Conservation (phyloP, 2,113 vertebrate species). For the Prionailurus viverrinus region DNA sequence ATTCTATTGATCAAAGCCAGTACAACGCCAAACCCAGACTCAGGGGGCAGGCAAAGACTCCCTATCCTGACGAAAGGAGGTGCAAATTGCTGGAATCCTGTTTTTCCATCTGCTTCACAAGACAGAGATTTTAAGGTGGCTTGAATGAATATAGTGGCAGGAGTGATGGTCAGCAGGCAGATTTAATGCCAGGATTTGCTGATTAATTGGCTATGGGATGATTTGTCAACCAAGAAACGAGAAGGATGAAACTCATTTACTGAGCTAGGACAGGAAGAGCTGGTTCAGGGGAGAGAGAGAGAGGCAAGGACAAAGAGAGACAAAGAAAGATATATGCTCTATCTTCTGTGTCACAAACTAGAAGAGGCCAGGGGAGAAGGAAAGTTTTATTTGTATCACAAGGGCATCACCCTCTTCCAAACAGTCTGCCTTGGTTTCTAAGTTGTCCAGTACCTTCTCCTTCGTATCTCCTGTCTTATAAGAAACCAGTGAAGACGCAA, state of each 20-base stretch:
- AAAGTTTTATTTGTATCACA: neutral
- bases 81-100: neutral
- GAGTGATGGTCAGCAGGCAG: neutral
- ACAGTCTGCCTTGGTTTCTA: neutral
- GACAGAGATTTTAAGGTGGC: neutral
- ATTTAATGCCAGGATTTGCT: neutral
- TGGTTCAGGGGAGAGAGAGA: neutral
- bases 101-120: neutral
- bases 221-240: constrained; percentile 12
- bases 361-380: neutral
- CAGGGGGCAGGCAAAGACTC: neutral
- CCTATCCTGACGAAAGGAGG: neutral
- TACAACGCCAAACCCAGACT: neutral
- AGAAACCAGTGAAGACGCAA: neutral
- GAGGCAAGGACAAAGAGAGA: too few relatives aligned
- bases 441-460: neutral
- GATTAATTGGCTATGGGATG: neutral
- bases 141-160: neutral
- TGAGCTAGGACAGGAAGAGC: neutral
- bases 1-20: neutral
- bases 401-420: neutral
- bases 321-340: too few relatives aligned
- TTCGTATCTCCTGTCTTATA: neutral
- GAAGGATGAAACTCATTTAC: neutral
- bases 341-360: neutral